Evolutionary conservation across 2,113 vertebrate species (phyloP), one percentile per base, ranked within the genome.

Genomic region (Leucopsar rothschildi): DNA sequence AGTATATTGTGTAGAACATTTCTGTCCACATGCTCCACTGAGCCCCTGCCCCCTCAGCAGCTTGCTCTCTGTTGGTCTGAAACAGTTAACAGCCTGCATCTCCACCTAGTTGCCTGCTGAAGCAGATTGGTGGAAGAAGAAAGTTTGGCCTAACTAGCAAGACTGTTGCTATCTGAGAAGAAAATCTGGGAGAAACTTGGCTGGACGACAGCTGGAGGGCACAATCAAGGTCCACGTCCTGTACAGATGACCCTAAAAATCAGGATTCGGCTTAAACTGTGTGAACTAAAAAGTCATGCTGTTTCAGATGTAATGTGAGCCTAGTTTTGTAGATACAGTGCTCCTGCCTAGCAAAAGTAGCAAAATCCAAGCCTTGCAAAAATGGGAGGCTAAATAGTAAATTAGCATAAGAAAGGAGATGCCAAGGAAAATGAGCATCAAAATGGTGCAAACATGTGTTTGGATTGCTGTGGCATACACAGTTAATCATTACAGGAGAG

Each of bases 121-220:
- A 57, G 5, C 11, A 66, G 19, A 2, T 2, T 60, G 21, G 8
- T 47, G 11, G 27, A 70, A 63, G 15, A 73, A 82, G 1, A 13
- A 69, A 57, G 18, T 6, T 8, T 0, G 1, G 33, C 5, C 16
- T 33, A n/a, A 16, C 2, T 27, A 45, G 12, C 2, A 60, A 59
- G 10, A 20, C 33, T 1, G 2, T 35, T 63, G 15, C 11, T 53
- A 14, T 37, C 23, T 57, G 24, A 61, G 31, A 40, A 2, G 2
- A n/a, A 19, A 65, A n/a, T 53, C 14, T 61, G 35, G 35, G 27
- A 57, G 37, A 57, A 91, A 42, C 28, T 52, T 79, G 39, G 8
- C 27, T 73, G 21, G 35, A 33, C 19, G 6, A 37, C 2, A 17
- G 24, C 22, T 56, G n/a, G 11, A 72, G 10, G 11, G 27, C 61